Conservation (phyloP, 2,113 vertebrate genomes). For the Apodemus speciosus region DNA sequence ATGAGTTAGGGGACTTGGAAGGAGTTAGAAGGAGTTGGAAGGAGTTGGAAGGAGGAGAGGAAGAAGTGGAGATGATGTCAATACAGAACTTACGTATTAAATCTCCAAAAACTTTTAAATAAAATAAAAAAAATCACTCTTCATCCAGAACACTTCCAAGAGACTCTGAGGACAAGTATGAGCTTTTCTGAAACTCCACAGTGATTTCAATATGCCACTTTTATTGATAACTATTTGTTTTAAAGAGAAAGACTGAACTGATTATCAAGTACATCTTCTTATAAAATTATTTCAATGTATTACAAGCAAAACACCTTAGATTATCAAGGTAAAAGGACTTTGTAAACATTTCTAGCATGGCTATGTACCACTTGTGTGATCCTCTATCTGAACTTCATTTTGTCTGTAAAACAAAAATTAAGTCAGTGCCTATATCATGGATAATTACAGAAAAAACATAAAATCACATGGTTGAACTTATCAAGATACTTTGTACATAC, state of each 20-base stretch:
- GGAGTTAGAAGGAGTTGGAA: neutral
- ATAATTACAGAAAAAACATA: slow-evolving; percentile 26
- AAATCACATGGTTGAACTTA: slow-evolving; percentile 23
- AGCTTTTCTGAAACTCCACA: slow-evolving; percentile 15
- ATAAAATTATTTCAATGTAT: slow-evolving; percentile 14
- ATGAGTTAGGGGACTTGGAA: neutral
- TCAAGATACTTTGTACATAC: neutral
- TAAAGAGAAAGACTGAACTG: neutral
- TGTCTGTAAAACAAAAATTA: slow-evolving; percentile 53
- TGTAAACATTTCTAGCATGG: neutral
- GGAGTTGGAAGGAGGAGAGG: neutral
- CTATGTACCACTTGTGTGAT: neutral
- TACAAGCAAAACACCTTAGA: neutral
- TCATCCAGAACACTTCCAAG: neutral
- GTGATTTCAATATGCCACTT: neutral
- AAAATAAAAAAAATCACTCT: neutral
- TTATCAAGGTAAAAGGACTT: neutral
- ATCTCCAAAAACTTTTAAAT: neutral
- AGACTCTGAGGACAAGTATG: neutral
- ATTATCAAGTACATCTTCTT: slow-evolving; percentile 33
- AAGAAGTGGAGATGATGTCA: neutral
- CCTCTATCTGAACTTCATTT: slow-evolving; percentile 15
- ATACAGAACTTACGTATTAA: neutral
- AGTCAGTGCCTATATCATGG: neutral
- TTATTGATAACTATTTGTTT: slow-evolving; percentile 23